Conservation (phyloP, 2,797 vertebrate species). For the Enteromius fasciolatus region DNA sequence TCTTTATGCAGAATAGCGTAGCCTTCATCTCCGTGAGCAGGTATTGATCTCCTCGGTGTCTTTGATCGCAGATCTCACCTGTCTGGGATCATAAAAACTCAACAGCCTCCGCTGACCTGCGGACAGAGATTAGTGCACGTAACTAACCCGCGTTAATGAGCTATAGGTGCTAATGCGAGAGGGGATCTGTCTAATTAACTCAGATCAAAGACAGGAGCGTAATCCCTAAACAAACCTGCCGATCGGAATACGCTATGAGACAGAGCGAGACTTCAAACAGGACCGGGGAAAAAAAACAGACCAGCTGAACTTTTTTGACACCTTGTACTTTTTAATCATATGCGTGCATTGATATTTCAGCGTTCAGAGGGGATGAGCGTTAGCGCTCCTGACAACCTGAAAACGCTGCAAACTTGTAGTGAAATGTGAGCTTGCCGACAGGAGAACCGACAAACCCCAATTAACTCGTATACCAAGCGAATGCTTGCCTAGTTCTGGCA, state of each 20-base stretch:
- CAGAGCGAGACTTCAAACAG: conserved; percentile 56
- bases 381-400: conserved; percentile 20
- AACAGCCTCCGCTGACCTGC: conserved; percentile 79
- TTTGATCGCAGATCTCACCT: conserved; percentile 78
- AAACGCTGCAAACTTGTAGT: not conserved
- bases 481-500: not conserved
- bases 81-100: conserved; percentile 76
- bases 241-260: conserved; percentile 74
- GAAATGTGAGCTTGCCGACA: not conserved
- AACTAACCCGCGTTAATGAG: conserved; percentile 73
- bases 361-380: conserved; percentile 1
- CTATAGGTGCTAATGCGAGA: conserved; percentile 75
- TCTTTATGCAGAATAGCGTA: conserved; percentile 78
- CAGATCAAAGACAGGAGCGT: conserved; percentile 79
- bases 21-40: conserved; percentile 71
- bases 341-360: conserved; percentile 52
- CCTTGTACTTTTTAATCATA: conserved; percentile 58
- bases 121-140: conserved; percentile 79
- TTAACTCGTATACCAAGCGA: not conserved
- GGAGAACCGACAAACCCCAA: not conserved
- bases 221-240: conserved; percentile 84
- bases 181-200: conserved; percentile 79
- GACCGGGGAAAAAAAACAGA: conserved; percentile 47
- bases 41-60: conserved; percentile 45
- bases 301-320: conserved; percentile 68